Evolutionary conservation across 2,888 invertebrate genomes (phyloP), one percentile per base, ranked within the genome.

Genomic region (Sesia apiformis): DNA sequence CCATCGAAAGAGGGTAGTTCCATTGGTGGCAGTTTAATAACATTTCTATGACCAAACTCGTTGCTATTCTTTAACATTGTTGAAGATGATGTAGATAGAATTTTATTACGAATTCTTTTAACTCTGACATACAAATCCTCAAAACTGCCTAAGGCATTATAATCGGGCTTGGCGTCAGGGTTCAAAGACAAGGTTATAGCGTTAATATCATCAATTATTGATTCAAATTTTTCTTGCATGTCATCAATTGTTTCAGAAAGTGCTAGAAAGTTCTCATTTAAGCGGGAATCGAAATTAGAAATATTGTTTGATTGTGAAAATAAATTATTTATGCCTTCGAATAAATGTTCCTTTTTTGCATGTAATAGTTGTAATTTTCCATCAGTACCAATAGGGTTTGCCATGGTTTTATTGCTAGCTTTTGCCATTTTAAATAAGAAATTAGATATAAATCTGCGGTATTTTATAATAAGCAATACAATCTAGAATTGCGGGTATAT

Each of bases 1-100:
- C 53, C 53, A 41, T 53, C 50, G 38, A 53, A 53, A 40, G 39
- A 40, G 4, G 53, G 50, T 7, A 53, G n/a, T n/a, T 53, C 50
- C 3, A 53, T 53, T 7, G 53, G 49, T 23, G 50, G 50, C 38
- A 53, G 8, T 3, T 49, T 49, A 49, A 49, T 49, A 42, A 42
- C 42, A 5, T 3, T 6, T n/a, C 4, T 8, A 49, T 49, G 4
- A 7, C n/a, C n/a, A 8, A 3, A 49, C 6, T 6, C 49, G 23
- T 49, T n/a, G n/a, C 1, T 7, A 41, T 7, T 41, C 41, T 7
- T 41, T 41, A 6, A 7, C 41, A 7, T 5, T 6, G 6, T 5
- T 7, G 6, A n/a, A 1, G 4, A 8, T 7, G 49, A 49, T 7
- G 6, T 8, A 8, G 4, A 7, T 8, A 49, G n/a, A 7, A 49